Conservation (phyloP, 1,140 invertebrate genomes). For the Macrocentrus cingulum region DNA sequence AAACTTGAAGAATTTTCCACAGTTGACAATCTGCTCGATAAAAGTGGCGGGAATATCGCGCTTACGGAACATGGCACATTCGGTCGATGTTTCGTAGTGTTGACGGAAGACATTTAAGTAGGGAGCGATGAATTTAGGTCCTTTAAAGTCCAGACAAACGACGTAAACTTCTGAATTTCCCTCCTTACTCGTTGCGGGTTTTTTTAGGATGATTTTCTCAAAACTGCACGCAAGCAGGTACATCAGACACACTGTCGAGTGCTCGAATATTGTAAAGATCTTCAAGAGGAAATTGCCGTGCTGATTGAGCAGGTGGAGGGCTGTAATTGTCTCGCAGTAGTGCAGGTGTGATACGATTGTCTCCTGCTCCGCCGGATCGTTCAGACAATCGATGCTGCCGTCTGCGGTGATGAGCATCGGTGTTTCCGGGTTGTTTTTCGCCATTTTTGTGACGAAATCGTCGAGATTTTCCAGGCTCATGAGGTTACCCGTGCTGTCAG, state of each 20-base stretch:
- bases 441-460: slow-evolving; percentile 59
- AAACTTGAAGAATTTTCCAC: slow-evolving; percentile 66
- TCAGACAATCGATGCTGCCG: slow-evolving; percentile 87
- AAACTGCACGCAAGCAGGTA: slow-evolving; percentile 81
- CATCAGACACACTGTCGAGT: slow-evolving; percentile 74
- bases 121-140: slow-evolving; percentile 47
- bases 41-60: slow-evolving; percentile 68
- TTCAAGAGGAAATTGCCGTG: slow-evolving; percentile 86
- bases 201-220: slow-evolving; percentile 72
- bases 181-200: slow-evolving; percentile 88
- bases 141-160: slow-evolving; percentile 72
- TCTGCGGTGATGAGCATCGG: slow-evolving; percentile 83
- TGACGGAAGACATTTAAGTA: slow-evolving; percentile 57
- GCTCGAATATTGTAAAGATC: slow-evolving; percentile 90
- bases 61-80: slow-evolving; percentile 63
- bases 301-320: slow-evolving; percentile 69
- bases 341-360: slow-evolving; percentile 73
- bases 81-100: slow-evolving; percentile 54
- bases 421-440: slow-evolving; percentile 43
- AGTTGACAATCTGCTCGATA: slow-evolving; percentile 68
- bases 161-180: slow-evolving; percentile 94
- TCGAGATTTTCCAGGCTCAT: slow-evolving; percentile 70
- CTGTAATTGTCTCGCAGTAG: slow-evolving; percentile 79
- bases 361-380: slow-evolving; percentile 85
- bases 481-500: slow-evolving; percentile 82